Percentiles rank a stretch among this genome's conserved stretches.
Conservation (phyloP, 2,888 invertebrate species). For the Athalia circularis region DNA sequence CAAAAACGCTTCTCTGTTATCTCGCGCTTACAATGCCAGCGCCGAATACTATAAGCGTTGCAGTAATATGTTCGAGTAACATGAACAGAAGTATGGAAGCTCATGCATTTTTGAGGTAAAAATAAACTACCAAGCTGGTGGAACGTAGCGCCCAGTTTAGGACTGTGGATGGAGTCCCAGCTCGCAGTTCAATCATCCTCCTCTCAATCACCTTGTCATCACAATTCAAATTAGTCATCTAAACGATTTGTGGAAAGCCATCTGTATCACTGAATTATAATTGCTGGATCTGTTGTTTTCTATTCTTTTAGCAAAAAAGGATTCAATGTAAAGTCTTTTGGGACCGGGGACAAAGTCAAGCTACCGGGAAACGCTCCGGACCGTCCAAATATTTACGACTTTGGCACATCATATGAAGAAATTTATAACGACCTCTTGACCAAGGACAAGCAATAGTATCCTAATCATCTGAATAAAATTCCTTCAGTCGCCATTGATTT, state of each 20-base stretch:
- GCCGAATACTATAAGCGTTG: conserved; percentile 81
- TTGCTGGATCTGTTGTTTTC: conserved; percentile 22
- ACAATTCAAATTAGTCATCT: no score
- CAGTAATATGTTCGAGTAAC: conserved; percentile 98
- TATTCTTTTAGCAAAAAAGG: conserved; percentile 89
- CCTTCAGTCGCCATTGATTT: conserved; percentile 31
- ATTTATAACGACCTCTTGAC: conserved; percentile 94
- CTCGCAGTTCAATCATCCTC: no score
- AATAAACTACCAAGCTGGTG: background rate
- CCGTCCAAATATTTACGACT: conserved; percentile 97
- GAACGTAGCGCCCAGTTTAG: background rate
- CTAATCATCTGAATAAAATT: conserved; percentile 61
- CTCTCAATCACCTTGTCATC: no score
- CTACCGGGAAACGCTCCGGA: conserved; percentile 96
- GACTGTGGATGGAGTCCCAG: no score
- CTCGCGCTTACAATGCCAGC: conserved; percentile 63
- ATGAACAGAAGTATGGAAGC: conserved; percentile 99
- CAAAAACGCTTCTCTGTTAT: background rate
- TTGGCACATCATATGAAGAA: conserved; percentile 95
- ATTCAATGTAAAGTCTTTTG: conserved; percentile 95
- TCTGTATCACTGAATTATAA: no score
- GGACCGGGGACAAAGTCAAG: conserved; percentile 96
- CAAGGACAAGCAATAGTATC: conserved; percentile 94
- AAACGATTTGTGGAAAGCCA: no score
- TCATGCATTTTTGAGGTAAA: conserved; percentile 91